Conservation (phyloP, 2,888 invertebrate species). For the Corythucha ciliata region DNA sequence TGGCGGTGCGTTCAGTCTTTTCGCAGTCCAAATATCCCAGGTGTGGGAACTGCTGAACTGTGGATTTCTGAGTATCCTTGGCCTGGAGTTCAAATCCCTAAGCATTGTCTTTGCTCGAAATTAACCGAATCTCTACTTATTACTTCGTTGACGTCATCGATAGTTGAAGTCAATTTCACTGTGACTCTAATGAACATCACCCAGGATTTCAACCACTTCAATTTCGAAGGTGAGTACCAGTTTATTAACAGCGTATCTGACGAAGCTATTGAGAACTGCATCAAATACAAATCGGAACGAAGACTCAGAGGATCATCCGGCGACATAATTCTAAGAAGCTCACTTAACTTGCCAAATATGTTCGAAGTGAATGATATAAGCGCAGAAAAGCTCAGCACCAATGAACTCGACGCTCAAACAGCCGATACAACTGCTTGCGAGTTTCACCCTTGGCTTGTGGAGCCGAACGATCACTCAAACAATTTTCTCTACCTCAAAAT, state of each 20-base stretch:
- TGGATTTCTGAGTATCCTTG: conserved; percentile 61
- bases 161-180: conserved; percentile 63
- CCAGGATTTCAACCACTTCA: conserved; percentile 68
- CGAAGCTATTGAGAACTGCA: conserved; percentile 48
- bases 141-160: conserved; percentile 58
- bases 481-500: conserved; percentile 64
- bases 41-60: conserved; percentile 48
- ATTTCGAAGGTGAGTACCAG: conserved; percentile 52
- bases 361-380: conserved; percentile 40
- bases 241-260: conserved; percentile 46
- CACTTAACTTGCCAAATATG: conserved; percentile 39
- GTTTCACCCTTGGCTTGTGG: conserved; percentile 68
- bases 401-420: conserved; percentile 41
- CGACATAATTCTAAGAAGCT: conserved; percentile 58
- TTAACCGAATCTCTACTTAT: conserved; percentile 55
- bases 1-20: conserved; percentile 54
- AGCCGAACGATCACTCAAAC: conserved; percentile 59
- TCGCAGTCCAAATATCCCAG: conserved; percentile 41
- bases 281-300: conserved; percentile 56
- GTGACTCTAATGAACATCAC: conserved; percentile 70
- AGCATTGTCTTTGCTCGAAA: conserved; percentile 66
- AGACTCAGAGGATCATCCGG: conserved; percentile 61
- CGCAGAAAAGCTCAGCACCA: conserved; percentile 28
- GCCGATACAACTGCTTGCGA: conserved; percentile 50
- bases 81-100: conserved; percentile 55